Evolutionary conservation across 23 tunicate species (phyloP).

Genomic region (Pegea sp.): DNA sequence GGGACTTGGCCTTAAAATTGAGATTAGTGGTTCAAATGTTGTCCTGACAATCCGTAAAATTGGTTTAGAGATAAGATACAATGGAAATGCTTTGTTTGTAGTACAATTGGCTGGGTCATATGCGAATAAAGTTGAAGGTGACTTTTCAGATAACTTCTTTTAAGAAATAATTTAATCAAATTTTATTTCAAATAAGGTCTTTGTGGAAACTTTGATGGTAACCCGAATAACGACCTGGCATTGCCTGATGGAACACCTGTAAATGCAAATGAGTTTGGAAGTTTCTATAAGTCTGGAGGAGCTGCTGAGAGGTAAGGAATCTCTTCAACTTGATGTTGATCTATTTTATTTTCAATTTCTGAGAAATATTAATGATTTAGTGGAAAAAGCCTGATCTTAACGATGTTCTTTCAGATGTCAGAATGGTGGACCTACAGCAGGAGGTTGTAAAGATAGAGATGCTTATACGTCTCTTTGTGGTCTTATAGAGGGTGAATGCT

Average conservation of each 20-base stretch:
- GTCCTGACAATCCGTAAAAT: neutral
- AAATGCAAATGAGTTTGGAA: neutral
- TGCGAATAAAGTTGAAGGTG: too few species aligned
- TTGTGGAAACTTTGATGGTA: constrained; percentile 19
- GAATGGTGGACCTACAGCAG: neutral
- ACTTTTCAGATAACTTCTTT: too few species aligned
- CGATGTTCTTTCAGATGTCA: neutral
- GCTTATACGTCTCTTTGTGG: neutral
- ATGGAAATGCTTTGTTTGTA: neutral
- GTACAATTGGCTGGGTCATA: neutral
- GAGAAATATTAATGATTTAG: too few species aligned
- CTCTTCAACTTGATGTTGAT: too few species aligned
- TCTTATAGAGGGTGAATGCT: neutral
- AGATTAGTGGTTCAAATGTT: neutral
- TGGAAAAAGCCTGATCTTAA: too few species aligned
- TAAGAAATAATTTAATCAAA: too few species aligned
- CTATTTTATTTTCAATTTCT: too few species aligned
- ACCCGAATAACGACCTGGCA: constrained; percentile 6
- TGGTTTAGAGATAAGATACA: neutral
- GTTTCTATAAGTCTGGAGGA: neutral
- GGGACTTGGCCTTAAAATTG: neutral
- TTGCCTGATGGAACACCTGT: neutral
- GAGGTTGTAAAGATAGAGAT: neutral
- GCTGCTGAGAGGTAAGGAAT: neutral
- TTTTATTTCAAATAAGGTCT: constrained; percentile 4